These are phyloP conservation scores for Alloscopus bannaensis DNA, from an alignment of 2,888 invertebrate genomes.

Conservation along the genomic window DNA sequence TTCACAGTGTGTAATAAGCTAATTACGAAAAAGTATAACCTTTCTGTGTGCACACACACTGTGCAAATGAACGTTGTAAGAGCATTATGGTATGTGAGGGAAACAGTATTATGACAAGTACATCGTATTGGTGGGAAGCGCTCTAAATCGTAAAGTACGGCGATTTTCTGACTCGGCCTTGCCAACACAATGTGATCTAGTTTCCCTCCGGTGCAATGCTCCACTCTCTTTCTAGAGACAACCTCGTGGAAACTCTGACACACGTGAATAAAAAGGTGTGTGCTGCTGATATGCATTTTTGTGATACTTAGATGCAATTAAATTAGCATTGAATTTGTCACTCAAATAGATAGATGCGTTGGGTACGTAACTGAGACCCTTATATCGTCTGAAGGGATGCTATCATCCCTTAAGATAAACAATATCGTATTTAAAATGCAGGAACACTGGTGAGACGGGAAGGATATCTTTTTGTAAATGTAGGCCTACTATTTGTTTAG, in stretches of 20 bases:
- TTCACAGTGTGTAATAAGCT: too few relatives aligned
- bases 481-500: not conserved
- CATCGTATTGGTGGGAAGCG: slow-evolving; percentile 33
- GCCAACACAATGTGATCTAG: slow-evolving; percentile 41
- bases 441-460: too few relatives aligned
- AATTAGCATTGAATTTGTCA: slow-evolving; percentile 13
- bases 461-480: too few relatives aligned
- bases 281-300: not conserved
- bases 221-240: slow-evolving; percentile 15
- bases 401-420: not conserved
- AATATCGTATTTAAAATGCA: not conserved
- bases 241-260: not conserved
- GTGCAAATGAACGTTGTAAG: too few relatives aligned
- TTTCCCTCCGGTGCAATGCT: slow-evolving; percentile 17
- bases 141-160: slow-evolving; percentile 25
- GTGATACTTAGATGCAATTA: not conserved
- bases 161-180: slow-evolving; percentile 25
- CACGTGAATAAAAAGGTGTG: not conserved
- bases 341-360: too few relatives aligned
- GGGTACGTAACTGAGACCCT: too few relatives aligned
- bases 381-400: not conserved
- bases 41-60: too few relatives aligned
- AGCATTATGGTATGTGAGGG: too few relatives aligned
- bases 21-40: too few relatives aligned
- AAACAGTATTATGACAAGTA: too few relatives aligned